Evolutionary conservation across 2,797 vertebrate genomes (phyloP).

Genomic region (Chloroceryle amazona): DNA sequence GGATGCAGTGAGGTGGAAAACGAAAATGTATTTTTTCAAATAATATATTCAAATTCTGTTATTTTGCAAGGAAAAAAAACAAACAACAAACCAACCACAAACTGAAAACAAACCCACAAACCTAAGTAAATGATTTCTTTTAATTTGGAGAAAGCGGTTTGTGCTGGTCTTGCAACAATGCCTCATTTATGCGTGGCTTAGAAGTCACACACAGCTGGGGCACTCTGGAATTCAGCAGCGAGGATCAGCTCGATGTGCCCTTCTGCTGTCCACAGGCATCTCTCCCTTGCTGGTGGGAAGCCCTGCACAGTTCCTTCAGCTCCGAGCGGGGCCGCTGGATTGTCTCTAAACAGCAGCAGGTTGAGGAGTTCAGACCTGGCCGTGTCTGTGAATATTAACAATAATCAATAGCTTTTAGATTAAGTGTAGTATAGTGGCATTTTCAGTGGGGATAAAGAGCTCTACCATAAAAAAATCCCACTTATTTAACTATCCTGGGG

Average conservation of each 20-base stretch:
- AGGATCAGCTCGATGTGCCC: background rate
- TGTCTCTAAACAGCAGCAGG: background rate
- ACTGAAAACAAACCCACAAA: background rate
- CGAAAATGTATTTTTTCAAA: constrained; percentile 53
- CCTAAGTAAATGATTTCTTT: constrained; percentile 12
- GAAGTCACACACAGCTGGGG: background rate
- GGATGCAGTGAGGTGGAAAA: constrained; percentile 50
- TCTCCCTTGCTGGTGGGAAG: background rate
- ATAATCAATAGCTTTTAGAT: background rate
- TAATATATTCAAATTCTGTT: constrained; percentile 32
- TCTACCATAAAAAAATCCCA: background rate
- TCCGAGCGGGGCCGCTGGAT: background rate
- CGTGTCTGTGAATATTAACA: background rate
- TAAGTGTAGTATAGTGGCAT: background rate
- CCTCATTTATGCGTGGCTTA: background rate
- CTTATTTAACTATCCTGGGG: background rate
- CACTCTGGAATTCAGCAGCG: background rate
- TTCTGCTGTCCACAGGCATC: background rate
- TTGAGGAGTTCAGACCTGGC: background rate
- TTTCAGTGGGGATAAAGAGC: background rate
- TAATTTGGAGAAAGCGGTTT: background rate
- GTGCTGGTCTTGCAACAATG: background rate
- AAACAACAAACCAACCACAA: background rate
- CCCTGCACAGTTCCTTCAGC: background rate
- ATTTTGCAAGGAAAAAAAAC: background rate